Evolutionary conservation across 2,888 invertebrate species (phyloP), one percentile per base, ranked within the genome.

Genomic region (Sipha maydis): DNA sequence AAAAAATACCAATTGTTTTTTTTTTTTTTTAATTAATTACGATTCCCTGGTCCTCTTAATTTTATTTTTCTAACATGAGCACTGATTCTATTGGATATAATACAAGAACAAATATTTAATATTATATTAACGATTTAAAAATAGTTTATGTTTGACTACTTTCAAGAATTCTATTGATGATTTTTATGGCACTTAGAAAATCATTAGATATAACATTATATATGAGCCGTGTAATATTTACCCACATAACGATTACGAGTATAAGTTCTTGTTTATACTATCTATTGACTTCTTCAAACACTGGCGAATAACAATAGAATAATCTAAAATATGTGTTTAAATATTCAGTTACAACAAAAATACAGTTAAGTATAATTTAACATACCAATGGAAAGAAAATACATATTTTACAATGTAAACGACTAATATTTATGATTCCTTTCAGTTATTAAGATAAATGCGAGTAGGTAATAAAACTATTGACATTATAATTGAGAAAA

Each of bases 271-370:
- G 41, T 76, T 61, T 61, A 14, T 73, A 83, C 11, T 83, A 75
- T 67, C 41, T 77, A 25, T 77, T 41, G 41, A 77, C 76, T 14
- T 31, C 41, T 85, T 76, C 41, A 28, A 61, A n/a, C n/a, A 38
- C 38, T 14, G 7, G 31, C 17, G 61, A 76, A 61, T 41, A 76
- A 34, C n/a, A 61, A n/a, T 61, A 61, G 21, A 25, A 61, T 25
- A 76, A 84, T 84, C n/a, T 83, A 61, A 75, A 61, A 61, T 34
- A n/a, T 61, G 17, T 75, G 28, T 75, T 19, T 61, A 34, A 61
- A 41, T 31, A 75, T 28, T 38, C n/a, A 75, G 28, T 84, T 83
- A 77, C 31, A 67, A 85, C 38, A 61, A 11, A 21, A 61, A n/a
- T 28, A 76, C 76, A 67, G 77, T 83, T 83, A 28, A 19, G 56